phyloP scores from a whole-genome alignment of 2,888 invertebrate species.

The Harpalus rubripes region DNA sequence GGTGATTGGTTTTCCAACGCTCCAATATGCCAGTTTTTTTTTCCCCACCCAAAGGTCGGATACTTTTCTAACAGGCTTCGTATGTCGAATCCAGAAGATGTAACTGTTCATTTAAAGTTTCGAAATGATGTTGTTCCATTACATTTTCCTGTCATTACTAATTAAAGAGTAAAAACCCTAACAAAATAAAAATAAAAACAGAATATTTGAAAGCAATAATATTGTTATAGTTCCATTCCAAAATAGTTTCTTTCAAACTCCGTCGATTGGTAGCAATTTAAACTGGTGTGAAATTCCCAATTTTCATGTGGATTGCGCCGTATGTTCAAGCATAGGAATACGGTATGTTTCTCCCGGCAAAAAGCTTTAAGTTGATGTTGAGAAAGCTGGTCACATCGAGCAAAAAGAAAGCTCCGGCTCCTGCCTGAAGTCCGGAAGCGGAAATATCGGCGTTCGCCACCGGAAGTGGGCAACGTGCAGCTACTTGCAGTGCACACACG shows the following conservation, averaged over 20 bases:
- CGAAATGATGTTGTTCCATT: no score
- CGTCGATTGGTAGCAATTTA: not conserved
- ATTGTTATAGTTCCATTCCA: not conserved
- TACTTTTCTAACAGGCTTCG: no score
- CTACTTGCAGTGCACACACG: constrained; percentile 50
- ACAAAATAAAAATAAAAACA: no score
- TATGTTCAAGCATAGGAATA: not conserved
- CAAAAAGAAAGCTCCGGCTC: constrained; percentile 32
- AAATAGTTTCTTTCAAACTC: not conserved
- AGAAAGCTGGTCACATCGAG: constrained; percentile 49
- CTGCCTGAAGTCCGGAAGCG: constrained; percentile 37
- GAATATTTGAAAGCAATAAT: not conserved
- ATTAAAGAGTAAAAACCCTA: no score
- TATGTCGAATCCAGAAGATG: no score
- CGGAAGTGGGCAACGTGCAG: constrained; percentile 58
- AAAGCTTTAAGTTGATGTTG: constrained; percentile 24
- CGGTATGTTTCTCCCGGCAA: constrained; percentile 31
- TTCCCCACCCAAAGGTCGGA: no score
- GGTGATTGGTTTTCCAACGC: no score
- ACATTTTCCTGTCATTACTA: no score
- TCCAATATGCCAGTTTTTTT: no score
- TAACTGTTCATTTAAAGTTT: no score
- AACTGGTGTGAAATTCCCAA: not conserved
- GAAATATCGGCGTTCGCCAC: constrained; percentile 55
- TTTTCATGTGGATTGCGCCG: not conserved